Evolutionary conservation across 2,888 invertebrate species (phyloP).

Genomic region (Mycalesis mineus): DNA sequence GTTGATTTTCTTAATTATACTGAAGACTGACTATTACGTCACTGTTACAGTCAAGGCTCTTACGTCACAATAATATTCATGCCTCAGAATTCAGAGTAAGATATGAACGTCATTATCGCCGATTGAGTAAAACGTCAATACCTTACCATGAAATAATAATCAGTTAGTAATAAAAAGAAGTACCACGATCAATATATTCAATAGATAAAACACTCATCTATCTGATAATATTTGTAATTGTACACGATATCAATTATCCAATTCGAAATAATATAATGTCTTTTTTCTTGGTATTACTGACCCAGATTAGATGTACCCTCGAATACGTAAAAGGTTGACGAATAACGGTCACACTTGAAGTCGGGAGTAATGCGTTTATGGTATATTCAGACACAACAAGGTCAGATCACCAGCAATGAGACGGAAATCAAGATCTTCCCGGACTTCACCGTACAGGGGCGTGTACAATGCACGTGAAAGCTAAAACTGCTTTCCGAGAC

Average conservation of each 20-base stretch:
- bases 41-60: not conserved
- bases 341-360: not conserved
- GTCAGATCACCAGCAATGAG: no score
- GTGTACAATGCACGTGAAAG: no score
- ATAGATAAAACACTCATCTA: constrained; percentile 12
- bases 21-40: no score
- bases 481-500: no score
- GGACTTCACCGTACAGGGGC: no score
- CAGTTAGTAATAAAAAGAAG: constrained; percentile 17
- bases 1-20: no score
- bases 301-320: not conserved
- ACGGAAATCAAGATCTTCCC: no score
- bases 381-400: no score
- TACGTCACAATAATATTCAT: not conserved
- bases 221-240: constrained; percentile 13
- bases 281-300: not conserved
- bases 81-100: not conserved
- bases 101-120: constrained; percentile 6
- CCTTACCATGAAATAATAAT: constrained; percentile 15
- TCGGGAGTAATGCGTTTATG: no score
- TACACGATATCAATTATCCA: constrained; percentile 2
- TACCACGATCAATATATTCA: constrained; percentile 17
- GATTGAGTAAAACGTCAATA: constrained; percentile 11
- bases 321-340: not conserved
- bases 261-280: not conserved